Evolutionary conservation across 2,888 invertebrate genomes (phyloP), one percentile per base, ranked within the genome.

Genomic region (Gisinianus flammeolus): DNA sequence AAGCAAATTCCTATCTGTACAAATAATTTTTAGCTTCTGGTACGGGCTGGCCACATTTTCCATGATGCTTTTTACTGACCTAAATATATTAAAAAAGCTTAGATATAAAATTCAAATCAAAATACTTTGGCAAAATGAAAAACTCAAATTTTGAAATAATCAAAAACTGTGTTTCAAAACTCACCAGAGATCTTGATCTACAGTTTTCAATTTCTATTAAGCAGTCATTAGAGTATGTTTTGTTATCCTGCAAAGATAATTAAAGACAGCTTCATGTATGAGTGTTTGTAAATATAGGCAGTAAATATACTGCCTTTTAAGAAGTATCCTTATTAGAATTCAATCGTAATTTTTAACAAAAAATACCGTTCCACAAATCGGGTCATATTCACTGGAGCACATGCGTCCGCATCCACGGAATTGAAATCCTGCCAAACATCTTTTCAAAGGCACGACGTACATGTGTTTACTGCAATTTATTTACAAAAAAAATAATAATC

Each of bases 321-420:
- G 26, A 62, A 54, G 10, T 8, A 54, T n/a, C 3, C 5, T 4
- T n/a, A 54, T 24, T 0, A 26, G 28, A 62, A 26, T 26, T 22
- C 58, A 62, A 22, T 62, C 16, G 2, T 16, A 26, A 62, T 26
- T 28, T 94, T 93, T 85, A 97, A 88, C 90, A 96, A 94, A 87
- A 97, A 97, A 84, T 93, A 97, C 96, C 1, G 93, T 93, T n/a
- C 95, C 97, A 87, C 97, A 97, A 6, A 96, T 94, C 0, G 96
- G 95, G 86, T 96, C 94, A 88, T 92, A 95, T 85, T 93, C 93
- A 0, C 93, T 90, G 10, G 95, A 93, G 85, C 95, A 95, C 83
- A 95, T 94, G 85, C 93, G 91, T 69, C 93, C 93, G 85, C 95
- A 96, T 70, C 95, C 95, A 67, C 92, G 91, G 88, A 94, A 95